Evolutionary conservation across 1,140 invertebrate species (phyloP), one percentile per base, ranked within the genome.

Genomic region (Eupeodes corollae): DNA sequence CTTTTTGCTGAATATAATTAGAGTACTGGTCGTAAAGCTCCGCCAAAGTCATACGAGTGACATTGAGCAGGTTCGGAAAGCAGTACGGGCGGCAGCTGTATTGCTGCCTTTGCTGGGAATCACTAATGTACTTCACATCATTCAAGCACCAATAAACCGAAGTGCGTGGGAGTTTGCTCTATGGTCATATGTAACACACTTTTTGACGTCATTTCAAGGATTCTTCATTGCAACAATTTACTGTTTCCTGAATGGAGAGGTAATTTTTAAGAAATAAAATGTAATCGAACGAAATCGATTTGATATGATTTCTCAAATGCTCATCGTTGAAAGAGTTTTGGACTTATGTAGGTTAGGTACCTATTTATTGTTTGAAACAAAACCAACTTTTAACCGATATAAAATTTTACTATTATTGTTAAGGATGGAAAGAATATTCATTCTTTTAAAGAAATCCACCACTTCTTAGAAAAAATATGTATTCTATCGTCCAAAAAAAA

Each of bases 231-330:
- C 86, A 1, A 75, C 83, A 3, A 70, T 92, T 15, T 93, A 92
- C 65, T 94, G 89, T 61, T 91, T 92, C 56, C 68, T 88, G 30
- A 93, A 93, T 57, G 83, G 83, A 43, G 90, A 94, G 79, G 88
- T 91, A 71, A 77, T 31, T 42, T 14, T 16, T 5, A 1, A 15
- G 10, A 12, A 5, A 35, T n/a, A 35, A 5, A n/a, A 35, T 14
- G 16, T 34, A 37, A 14, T 1, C 6, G 15, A 21, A n/a, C 34
- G 14, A 42, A 44, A 10, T 13, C 0, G 12, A 34, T 6, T 14
- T 12, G 6, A 39, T 12, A 39, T 14, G 14, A 10, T 6, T 8
- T 10, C 15, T 11, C 15, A 16, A 8, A 16, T 12, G 37, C 15
- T 11, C 37, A 39, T 12, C 6, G 9, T 6, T 39, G 14, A 11